These are phyloP conservation scores for Aleiodes alternator DNA, from an alignment of 2,888 invertebrate genomes.

Conservation along the genomic window DNA sequence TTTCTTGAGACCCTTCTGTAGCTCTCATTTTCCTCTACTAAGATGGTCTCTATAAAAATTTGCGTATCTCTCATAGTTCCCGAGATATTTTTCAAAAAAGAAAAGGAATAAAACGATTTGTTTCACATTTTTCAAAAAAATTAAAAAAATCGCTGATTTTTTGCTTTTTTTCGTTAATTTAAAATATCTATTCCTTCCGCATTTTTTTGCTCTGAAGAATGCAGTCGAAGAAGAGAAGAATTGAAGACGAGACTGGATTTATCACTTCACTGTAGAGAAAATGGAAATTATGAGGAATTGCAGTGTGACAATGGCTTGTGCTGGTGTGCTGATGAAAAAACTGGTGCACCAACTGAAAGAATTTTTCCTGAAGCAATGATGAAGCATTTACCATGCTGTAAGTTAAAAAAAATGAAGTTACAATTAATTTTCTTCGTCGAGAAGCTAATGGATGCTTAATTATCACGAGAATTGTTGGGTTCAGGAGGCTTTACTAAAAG, in stretches of 20 bases:
- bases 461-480: too few relatives aligned
- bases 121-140: too few relatives aligned
- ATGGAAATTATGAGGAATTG: slow-evolving; percentile 82
- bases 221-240: slow-evolving; percentile 80
- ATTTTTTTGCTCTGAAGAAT: slow-evolving; percentile 74
- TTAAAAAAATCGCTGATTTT: too few relatives aligned
- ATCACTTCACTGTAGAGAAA: slow-evolving; percentile 80
- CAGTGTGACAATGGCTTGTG: slow-evolving; percentile 83
- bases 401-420: slow-evolving; percentile 64
- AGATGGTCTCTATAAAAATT: too few relatives aligned
- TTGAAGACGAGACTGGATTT: slow-evolving; percentile 76
- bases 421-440: background rate
- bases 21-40: too few relatives aligned
- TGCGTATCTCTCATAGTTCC: too few relatives aligned
- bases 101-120: too few relatives aligned
- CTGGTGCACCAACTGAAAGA: slow-evolving; percentile 78
- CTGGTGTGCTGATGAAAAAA: slow-evolving; percentile 82
- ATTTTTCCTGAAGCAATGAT: slow-evolving; percentile 78
- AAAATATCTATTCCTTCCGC: background rate
- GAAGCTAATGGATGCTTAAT: background rate
- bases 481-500: too few relatives aligned
- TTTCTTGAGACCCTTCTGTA: too few relatives aligned
- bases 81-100: too few relatives aligned
- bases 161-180: background rate
- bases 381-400: slow-evolving; percentile 81